A percentile compares a stretch with the other conserved stretches of the same genome.
phyloP scores from a whole-genome alignment of 2,888 invertebrate species.

The Sceliomorpha sp. region DNA sequence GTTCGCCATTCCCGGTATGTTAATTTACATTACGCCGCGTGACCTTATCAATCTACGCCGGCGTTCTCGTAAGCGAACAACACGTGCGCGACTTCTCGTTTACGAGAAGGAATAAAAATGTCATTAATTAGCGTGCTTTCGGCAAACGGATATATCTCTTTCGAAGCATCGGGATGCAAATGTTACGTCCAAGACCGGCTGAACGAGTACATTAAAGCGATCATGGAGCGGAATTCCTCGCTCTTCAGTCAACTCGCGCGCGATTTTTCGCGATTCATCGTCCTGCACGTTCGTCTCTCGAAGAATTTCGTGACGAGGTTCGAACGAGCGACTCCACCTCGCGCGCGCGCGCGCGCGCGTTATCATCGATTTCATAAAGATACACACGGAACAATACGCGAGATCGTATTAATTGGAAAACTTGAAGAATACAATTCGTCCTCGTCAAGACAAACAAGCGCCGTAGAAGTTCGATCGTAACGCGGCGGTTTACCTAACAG shows the following conservation, averaged over 20 bases:
- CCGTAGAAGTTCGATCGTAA: slow-evolving; percentile 52
- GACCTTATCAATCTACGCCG: slow-evolving; percentile 40
- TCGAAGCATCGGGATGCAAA: slow-evolving; percentile 4
- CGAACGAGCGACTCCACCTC: slow-evolving; percentile 14
- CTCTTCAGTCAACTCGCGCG: no score
- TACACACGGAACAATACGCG: slow-evolving; percentile 53
- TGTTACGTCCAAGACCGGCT: background rate
- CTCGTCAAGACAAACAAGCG: slow-evolving; percentile 65
- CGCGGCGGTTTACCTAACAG: slow-evolving; percentile 60
- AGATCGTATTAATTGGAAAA: slow-evolving; percentile 73
- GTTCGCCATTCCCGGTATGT: slow-evolving; percentile 58
- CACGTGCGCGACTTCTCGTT: slow-evolving; percentile 1
- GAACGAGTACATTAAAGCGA: background rate
- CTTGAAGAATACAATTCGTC: slow-evolving; percentile 69
- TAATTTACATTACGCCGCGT: slow-evolving; percentile 69
- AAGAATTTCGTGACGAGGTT: slow-evolving; percentile 22
- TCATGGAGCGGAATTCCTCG: no score
- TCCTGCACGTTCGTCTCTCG: no score
- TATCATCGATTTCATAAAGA: slow-evolving; percentile 56
- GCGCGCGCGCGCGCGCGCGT: slow-evolving; percentile 19
- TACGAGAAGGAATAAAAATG: slow-evolving; percentile 10
- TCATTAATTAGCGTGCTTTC: slow-evolving; percentile 10
- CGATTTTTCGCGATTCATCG: no score
- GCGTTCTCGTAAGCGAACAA: slow-evolving; percentile 21
- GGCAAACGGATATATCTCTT: slow-evolving; percentile 10